These are phyloP conservation scores for Vanacampus margaritifer DNA, from an alignment of 2,113 vertebrate species.

Conservation along the genomic window DNA sequence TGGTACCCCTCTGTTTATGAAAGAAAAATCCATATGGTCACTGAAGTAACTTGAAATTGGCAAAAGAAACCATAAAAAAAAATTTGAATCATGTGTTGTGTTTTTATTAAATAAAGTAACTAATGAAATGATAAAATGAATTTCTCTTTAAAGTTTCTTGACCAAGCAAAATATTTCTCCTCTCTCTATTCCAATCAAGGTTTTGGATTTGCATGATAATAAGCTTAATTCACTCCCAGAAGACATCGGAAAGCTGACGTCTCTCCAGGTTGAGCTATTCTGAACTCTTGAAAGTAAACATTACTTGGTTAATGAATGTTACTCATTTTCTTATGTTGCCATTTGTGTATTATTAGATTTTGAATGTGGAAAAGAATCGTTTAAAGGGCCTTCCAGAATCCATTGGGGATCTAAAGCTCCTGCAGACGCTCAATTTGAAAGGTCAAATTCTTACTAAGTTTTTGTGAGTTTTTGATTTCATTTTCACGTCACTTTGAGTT, in stretches of 20 bases:
- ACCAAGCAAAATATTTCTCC: background rate
- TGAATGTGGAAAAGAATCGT: slow-evolving; percentile 87
- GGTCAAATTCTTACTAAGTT: slow-evolving; percentile 65
- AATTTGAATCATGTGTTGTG: background rate
- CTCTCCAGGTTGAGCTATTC: slow-evolving; percentile 56
- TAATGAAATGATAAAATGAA: background rate
- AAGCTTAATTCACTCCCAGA: slow-evolving; percentile 82
- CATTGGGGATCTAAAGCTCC: slow-evolving; percentile 77
- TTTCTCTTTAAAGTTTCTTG: background rate
- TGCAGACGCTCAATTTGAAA: slow-evolving; percentile 89
- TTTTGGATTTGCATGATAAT: slow-evolving; percentile 91
- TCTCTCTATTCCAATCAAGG: slow-evolving; percentile 66
- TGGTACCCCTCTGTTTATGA: too few relatives aligned
- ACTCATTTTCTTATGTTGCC: background rate
- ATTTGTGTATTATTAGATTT: slow-evolving; percentile 74
- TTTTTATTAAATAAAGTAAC: background rate
- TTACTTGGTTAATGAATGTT: background rate
- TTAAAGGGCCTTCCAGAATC: slow-evolving; percentile 82
- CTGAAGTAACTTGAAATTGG: too few relatives aligned
- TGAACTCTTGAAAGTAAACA: background rate
- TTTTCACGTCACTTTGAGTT: background rate
- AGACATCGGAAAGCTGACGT: slow-evolving; percentile 80
- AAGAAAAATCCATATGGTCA: too few relatives aligned
- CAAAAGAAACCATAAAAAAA: too few relatives aligned
- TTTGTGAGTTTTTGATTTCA: background rate